Evolutionary conservation across 2,113 vertebrate species (phyloP).

Genomic region (Haemorhous mexicanus): DNA sequence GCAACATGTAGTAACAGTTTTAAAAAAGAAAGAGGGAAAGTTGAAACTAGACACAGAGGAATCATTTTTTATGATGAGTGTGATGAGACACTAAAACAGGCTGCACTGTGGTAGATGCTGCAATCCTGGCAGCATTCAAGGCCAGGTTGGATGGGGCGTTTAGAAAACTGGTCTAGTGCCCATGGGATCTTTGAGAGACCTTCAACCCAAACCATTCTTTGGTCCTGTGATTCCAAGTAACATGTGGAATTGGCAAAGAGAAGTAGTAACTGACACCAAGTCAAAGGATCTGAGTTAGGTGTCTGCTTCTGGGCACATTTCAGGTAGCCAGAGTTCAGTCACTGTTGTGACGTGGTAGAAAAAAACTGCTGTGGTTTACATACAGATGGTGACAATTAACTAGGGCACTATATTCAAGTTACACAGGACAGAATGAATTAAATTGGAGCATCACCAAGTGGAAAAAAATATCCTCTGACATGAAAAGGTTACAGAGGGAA

Average conservation of each 20-base stretch:
- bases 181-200: not conserved
- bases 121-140: not conserved
- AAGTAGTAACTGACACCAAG: not conserved
- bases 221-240: not conserved
- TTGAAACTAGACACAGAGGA: not conserved
- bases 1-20: not conserved
- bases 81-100: not conserved
- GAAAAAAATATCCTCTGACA: not conserved
- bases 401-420: not conserved
- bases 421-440: not conserved
- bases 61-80: not conserved
- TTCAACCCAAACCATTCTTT: not conserved
- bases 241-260: rapidly evolving
- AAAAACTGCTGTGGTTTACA: not conserved
- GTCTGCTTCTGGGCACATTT: not conserved
- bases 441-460: not conserved
- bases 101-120: not conserved
- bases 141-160: not conserved
- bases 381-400: not conserved
- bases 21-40: not conserved
- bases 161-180: not conserved
- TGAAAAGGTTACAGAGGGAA: not conserved
- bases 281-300: not conserved
- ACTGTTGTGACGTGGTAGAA: not conserved
- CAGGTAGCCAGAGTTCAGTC: not conserved